Evolutionary conservation across 64 coral and sea anemone species (phyloP), one percentile per base, ranked within the genome.

Genomic region (Orbicella faveolata): DNA sequence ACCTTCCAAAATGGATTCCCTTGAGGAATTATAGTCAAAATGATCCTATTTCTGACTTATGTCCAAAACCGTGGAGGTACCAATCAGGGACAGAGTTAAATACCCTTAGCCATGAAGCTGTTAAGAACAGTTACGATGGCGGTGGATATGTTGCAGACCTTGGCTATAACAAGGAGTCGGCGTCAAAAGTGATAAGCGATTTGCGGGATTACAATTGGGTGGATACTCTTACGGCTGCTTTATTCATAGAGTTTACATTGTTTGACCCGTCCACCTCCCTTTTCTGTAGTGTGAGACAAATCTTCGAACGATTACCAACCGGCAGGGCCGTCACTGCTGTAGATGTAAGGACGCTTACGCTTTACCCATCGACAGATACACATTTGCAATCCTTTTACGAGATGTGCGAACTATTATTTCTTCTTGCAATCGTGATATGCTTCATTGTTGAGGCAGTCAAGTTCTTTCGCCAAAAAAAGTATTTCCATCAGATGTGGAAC

Each of bases 121-220:
- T 62, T 26, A 77, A 84, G 36, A 23, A 88, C 9, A 81, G 65
- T 10, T 95, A 95, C 52, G 55, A 83, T 72, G 93, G 93, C 75
- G 89, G 93, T 11, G 93, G 93, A 9, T 95, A 75, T 63, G 84
- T 95, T 1, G 93, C 89, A 34, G 89, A 91, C 20, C 66, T 95
- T 10, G 93, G 93, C 21, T 95, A 91, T 61, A 95, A 95, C 61
- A 52, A 36, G 9, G 36, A 75, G 57, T 81, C 80, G 19, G 93
- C 93, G 23, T 23, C 13, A 8, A 16, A 52, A 19, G 78, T 88
- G 25, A 15, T 91, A 35, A 23, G 16, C 12, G 66, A 81, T 1
- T 65, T 95, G 6, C 81, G 14, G 21, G 39, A 35, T 21, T 36
- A 91, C 61, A 25, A 76, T 2, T 95, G 93, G 93, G 80, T 95